A percentile compares a stretch with the other conserved stretches of the same genome.
phyloP scores from a whole-genome alignment of 2,797 vertebrate species.

The Falco cherrug region DNA sequence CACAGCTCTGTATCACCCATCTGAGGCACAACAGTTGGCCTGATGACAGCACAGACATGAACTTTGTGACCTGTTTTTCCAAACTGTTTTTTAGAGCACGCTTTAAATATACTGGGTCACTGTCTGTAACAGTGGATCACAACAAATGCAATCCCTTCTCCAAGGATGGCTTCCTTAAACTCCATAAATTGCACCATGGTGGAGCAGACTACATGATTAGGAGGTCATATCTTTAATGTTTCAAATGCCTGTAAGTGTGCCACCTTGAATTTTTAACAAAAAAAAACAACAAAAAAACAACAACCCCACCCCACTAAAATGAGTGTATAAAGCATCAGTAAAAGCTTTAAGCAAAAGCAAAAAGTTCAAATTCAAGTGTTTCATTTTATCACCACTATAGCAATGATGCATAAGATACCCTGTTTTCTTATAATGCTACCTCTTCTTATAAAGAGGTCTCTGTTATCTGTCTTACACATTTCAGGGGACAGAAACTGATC shows the following conservation, averaged over 20 bases:
- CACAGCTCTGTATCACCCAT: conserved; percentile 26
- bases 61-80: conserved; percentile 45
- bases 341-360: not conserved
- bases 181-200: not conserved
- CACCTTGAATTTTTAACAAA: not conserved
- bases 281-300: not conserved
- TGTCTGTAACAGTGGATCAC: not conserved
- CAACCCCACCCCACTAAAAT: no score
- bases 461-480: not conserved
- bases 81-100: not conserved
- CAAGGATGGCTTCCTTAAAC: not conserved
- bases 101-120: conserved; percentile 9
- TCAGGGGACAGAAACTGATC: not conserved
- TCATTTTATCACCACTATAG: not conserved
- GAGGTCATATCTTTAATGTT: not conserved
- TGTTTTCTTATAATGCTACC: not conserved
- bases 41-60: conserved; percentile 35
- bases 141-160: not conserved
- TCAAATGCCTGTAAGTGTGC: not conserved
- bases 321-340: not conserved
- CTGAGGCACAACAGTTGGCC: conserved; percentile 24
- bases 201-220: not conserved
- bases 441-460: not conserved
- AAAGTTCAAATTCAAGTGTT: not conserved
- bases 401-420: not conserved